Evolutionary conservation across 2,797 vertebrate species (phyloP).

Genomic region (Netta rufina): DNA sequence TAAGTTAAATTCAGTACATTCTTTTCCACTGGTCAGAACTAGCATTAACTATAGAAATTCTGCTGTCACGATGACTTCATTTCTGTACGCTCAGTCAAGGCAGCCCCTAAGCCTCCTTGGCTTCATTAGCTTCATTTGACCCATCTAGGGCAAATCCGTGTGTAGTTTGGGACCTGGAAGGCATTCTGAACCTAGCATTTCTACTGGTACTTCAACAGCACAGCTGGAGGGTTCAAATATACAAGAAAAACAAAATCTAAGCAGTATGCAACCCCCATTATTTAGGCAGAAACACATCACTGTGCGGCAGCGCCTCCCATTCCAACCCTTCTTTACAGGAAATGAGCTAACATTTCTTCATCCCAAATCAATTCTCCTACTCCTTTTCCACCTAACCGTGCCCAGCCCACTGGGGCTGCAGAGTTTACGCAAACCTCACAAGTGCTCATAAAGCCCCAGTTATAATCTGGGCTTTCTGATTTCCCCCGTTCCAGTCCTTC

Average conservation of each 20-base stretch:
- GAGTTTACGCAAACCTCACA: not conserved
- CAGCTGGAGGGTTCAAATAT: not conserved
- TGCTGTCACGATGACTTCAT: not conserved
- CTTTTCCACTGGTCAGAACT: not conserved
- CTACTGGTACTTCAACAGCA: conserved; percentile 2
- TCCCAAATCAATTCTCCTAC: not conserved
- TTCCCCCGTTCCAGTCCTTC: not conserved
- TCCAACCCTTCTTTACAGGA: not conserved
- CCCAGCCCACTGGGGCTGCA: not conserved
- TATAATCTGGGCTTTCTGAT: not conserved
- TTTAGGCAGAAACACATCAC: not conserved
- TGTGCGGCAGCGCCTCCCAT: not conserved
- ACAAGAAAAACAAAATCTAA: not conserved
- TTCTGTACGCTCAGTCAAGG: not conserved
- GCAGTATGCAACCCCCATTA: not conserved
- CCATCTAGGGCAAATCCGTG: not conserved
- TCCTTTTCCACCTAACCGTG: not conserved
- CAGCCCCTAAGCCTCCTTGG: not conserved
- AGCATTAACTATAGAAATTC: not conserved
- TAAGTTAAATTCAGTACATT: not conserved
- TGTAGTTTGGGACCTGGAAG: not conserved
- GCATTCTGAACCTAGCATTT: not conserved
- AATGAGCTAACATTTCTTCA: not conserved
- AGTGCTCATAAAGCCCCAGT: not conserved
- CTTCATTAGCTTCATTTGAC: not conserved